Conservation (phyloP, 2,797 vertebrate species). For the Pogonophryne albipinna region DNA sequence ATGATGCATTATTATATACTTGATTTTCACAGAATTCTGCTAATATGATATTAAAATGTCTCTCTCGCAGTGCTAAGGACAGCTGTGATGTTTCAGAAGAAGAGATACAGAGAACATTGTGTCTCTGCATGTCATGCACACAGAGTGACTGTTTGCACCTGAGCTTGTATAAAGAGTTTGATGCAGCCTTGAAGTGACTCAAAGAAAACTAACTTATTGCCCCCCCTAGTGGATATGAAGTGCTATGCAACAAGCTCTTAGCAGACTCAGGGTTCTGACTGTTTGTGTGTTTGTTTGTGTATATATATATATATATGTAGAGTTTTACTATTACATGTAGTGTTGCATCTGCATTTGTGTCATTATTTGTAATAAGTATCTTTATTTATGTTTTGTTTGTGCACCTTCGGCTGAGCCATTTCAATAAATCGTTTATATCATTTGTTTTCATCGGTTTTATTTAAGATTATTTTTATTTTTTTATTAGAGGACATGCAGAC, state of each 20-base stretch:
- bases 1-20: background rate
- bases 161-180: constrained; percentile 10
- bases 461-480: no score
- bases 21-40: background rate
- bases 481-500: no score
- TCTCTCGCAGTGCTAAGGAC: constrained; percentile 10
- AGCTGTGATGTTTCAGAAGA: constrained; percentile 19
- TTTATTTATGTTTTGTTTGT: constrained; percentile 35
- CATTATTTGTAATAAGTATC: constrained; percentile 34
- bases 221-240: constrained; percentile 43
- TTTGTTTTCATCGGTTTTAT: constrained; percentile 1
- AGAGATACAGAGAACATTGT: background rate
- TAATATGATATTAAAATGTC: background rate
- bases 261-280: constrained; percentile 28
- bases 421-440: constrained; percentile 26
- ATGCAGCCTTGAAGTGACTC: constrained; percentile 3
- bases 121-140: background rate
- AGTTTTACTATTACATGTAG: constrained; percentile 8
- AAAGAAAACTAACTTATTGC: constrained; percentile 4
- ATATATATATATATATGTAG: constrained; percentile 16
- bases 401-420: background rate
- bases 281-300: background rate
- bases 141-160: constrained; percentile 1
- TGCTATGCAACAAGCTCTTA: background rate
- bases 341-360: constrained; percentile 26